These are phyloP conservation scores for Drosophila takahashii DNA, from an alignment of 1,140 invertebrate genomes.

Conservation along the genomic window DNA sequence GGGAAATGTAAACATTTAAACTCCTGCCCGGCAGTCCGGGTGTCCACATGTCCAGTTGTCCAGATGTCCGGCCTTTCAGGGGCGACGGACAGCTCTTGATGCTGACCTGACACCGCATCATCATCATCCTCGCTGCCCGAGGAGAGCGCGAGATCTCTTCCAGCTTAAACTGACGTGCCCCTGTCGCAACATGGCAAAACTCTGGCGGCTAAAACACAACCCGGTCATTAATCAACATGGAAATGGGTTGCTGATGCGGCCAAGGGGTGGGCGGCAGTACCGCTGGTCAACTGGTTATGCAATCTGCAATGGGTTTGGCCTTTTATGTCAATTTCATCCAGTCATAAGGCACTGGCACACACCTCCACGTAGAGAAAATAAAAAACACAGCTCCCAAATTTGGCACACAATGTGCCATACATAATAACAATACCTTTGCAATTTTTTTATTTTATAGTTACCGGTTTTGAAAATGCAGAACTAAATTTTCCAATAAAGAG, in stretches of 20 bases:
- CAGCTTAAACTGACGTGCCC: conserved; percentile 54
- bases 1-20: conserved; percentile 50
- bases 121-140: conserved; percentile 28
- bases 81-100: conserved; percentile 48
- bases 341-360: conserved; percentile 31
- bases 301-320: conserved; percentile 52
- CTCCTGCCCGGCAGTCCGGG: conserved; percentile 20
- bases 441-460: not conserved
- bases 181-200: conserved; percentile 55
- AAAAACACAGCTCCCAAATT: not conserved
- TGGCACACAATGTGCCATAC: not conserved
- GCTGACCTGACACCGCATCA: conserved; percentile 49
- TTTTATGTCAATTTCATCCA: conserved; percentile 62
- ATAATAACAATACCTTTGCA: not conserved
- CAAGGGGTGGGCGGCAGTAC: conserved; percentile 8
- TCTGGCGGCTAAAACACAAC: conserved; percentile 54
- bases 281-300: conserved; percentile 55
- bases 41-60: conserved; percentile 17
- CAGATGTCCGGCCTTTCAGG: conserved; percentile 15
- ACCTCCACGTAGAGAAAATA: conserved; percentile 19
- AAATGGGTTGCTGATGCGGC: conserved; percentile 29
- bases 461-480: not conserved
- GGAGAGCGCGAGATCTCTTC: conserved; percentile 38
- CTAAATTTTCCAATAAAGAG: no score
- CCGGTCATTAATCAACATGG: conserved; percentile 56